phyloP scores from a whole-genome alignment of 2,113 vertebrate genomes.

The Xenotilapia longispinis region DNA sequence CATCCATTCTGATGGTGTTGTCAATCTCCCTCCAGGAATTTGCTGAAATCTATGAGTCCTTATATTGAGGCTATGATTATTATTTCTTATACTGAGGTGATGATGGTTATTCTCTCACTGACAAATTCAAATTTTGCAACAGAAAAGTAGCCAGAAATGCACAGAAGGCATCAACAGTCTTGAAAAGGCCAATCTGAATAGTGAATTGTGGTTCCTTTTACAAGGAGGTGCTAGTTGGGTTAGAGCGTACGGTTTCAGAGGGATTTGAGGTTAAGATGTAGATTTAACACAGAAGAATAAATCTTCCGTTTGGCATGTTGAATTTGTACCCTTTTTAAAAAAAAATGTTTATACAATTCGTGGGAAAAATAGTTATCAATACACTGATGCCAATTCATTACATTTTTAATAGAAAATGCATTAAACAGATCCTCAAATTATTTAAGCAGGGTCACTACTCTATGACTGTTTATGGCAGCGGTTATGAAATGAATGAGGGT shows the following conservation, averaged over 20 bases:
- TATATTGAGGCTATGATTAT: not conserved
- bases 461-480: not conserved
- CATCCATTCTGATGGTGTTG: not conserved
- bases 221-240: not conserved
- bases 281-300: not conserved
- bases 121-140: not conserved
- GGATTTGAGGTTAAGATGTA: not conserved
- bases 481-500: not conserved
- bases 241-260: not conserved
- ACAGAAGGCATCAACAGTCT: not conserved
- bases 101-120: not conserved
- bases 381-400: not conserved
- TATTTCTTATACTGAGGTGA: not conserved
- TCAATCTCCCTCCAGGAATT: not conserved
- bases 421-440: not conserved
- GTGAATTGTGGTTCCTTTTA: not conserved
- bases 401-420: not conserved
- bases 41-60: not conserved
- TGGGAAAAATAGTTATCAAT: not conserved
- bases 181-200: not conserved
- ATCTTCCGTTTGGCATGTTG: not conserved
- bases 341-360: fast-evolving
- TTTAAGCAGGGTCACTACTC: not conserved
- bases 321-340: not conserved
- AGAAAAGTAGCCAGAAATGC: not conserved